Percentiles rank a stretch among this genome's conserved stretches.
phyloP scores from a whole-genome alignment of 2,888 invertebrate genomes.

The Mesorhabditis sp. region DNA sequence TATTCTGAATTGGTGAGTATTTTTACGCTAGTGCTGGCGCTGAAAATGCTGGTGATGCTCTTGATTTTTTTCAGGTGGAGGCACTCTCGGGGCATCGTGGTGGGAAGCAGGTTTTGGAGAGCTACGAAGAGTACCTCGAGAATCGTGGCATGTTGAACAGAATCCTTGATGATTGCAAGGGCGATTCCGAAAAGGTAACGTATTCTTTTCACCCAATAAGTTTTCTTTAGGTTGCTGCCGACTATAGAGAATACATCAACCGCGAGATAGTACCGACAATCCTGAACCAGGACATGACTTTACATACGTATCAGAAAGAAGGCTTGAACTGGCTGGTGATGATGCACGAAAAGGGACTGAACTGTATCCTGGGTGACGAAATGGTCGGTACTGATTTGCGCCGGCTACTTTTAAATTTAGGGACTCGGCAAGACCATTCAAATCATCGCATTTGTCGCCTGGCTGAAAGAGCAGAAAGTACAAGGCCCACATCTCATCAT shows the following conservation, averaged over 20 bases:
- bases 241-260: neutral
- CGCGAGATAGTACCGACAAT: neutral
- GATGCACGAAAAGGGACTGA: conserved; percentile 63
- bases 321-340: conserved; percentile 51
- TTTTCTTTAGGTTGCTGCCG: neutral
- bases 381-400: conserved; percentile 67
- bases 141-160: conserved; percentile 45
- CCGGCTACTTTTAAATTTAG: conserved; percentile 51
- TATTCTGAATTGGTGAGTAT: conserved; percentile 24
- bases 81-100: conserved; percentile 20
- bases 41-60: neutral
- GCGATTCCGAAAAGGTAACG: conserved; percentile 27
- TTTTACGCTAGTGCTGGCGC: neutral
- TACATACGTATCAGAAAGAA: conserved; percentile 45
- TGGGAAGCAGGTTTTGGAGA: conserved; percentile 31
- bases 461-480: conserved; percentile 74
- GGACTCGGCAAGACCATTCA: conserved; percentile 89
- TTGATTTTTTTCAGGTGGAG: conserved; percentile 9
- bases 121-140: conserved; percentile 40
- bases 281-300: conserved; percentile 17
- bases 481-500: conserved; percentile 81
- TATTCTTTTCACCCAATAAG: neutral
- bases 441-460: conserved; percentile 84
- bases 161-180: conserved; percentile 45
- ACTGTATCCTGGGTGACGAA: conserved; percentile 92